A percentile compares a stretch with the other conserved stretches of the same genome.
Evolutionary conservation across 2,113 vertebrate species (phyloP).

Genomic region (Cyanistes caeruleus): DNA sequence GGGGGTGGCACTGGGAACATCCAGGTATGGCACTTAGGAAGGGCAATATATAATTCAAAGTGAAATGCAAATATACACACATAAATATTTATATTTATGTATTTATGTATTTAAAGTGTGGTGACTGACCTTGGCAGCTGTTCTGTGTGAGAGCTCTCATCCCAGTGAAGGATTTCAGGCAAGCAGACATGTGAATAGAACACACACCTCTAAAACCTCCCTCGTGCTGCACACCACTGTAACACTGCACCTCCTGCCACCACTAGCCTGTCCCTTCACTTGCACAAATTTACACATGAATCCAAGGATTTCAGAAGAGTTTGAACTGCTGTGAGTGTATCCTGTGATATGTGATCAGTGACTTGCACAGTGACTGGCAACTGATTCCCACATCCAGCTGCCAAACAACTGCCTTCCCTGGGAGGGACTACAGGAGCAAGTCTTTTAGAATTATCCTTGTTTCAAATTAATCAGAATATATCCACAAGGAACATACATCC

Average conservation of each 20-base stretch:
- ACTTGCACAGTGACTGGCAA: not conserved
- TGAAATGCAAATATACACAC: not conserved
- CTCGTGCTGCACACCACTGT: not conserved
- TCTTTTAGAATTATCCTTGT: not conserved
- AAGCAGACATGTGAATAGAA: not conserved
- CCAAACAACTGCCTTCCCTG: not conserved
- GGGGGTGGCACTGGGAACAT: not conserved
- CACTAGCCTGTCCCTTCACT: not conserved
- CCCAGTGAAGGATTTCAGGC: not conserved
- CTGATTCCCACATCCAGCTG: not conserved
- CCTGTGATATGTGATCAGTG: not conserved
- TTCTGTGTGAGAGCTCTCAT: not conserved
- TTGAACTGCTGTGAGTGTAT: not conserved
- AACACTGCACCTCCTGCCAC: not conserved
- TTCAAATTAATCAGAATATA: not conserved
- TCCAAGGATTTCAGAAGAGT: not conserved
- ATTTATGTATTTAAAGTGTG: not conserved
- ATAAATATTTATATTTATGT: not conserved
- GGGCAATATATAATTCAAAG: not conserved
- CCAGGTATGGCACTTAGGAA: not conserved
- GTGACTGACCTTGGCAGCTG: conserved; percentile 26
- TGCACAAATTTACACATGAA: not conserved
- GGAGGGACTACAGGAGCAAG: not conserved
- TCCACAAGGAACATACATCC: not conserved
- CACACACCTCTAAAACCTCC: not conserved